These are phyloP conservation scores for Wasmannia auropunctata DNA, from an alignment of 1,140 invertebrate genomes.

Conservation along the genomic window DNA sequence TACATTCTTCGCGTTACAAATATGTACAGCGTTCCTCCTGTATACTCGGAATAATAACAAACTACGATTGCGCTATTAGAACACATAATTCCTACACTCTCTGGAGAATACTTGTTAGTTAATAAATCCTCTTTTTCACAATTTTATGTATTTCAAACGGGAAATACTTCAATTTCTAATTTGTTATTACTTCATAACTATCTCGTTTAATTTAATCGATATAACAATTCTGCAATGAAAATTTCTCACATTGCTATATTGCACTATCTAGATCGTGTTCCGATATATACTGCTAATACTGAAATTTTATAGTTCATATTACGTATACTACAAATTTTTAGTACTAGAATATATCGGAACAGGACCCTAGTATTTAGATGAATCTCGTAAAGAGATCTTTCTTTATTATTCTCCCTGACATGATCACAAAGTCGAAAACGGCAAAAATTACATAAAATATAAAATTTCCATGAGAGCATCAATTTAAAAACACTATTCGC, in stretches of 20 bases:
- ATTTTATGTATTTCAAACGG: constrained; percentile 40
- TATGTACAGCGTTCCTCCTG: constrained; percentile 63
- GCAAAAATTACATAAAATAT: background rate
- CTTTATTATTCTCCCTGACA: background rate
- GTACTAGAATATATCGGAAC: too few species aligned
- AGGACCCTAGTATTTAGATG: too few species aligned
- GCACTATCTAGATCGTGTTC: too few species aligned
- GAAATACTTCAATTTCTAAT: constrained; percentile 23
- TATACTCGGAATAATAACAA: constrained; percentile 38
- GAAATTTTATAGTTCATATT: too few species aligned
- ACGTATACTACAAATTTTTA: too few species aligned
- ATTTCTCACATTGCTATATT: background rate
- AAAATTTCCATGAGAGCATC: background rate
- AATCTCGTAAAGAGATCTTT: constrained; percentile 18
- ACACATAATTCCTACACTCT: constrained; percentile 54
- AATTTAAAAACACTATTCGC: background rate
- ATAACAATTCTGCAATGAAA: background rate
- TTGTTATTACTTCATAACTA: constrained; percentile 28
- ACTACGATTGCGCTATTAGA: constrained; percentile 49
- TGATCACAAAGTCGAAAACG: background rate
- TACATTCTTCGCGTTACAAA: constrained; percentile 33
- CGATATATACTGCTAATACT: too few species aligned
- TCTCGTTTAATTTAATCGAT: background rate
- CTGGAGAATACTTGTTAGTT: constrained; percentile 37
- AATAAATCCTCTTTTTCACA: constrained; percentile 33